A percentile compares a stretch with the other conserved stretches of the same genome.
Evolutionary conservation across 2,888 invertebrate species (phyloP).

Genomic region (Archips xylosteana): DNA sequence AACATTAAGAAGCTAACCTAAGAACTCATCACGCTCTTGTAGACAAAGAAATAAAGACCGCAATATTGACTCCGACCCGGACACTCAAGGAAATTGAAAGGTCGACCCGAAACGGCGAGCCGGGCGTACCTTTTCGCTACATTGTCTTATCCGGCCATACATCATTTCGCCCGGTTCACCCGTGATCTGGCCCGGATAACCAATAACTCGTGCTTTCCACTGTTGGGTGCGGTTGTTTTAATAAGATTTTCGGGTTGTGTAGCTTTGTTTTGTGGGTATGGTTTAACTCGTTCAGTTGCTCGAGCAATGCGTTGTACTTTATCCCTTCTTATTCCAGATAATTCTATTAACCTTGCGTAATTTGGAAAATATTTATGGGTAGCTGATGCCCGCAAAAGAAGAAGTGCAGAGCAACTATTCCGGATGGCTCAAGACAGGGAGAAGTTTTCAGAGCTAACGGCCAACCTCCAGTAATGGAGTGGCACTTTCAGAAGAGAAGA

Average conservation of each 20-base stretch:
- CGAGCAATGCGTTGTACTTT: not conserved
- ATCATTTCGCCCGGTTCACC: conserved; percentile 66
- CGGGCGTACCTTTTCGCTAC: conserved; percentile 67
- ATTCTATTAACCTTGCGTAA: not conserved
- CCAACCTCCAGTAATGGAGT: too few species aligned
- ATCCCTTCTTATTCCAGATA: not conserved
- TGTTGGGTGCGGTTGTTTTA: conserved; percentile 62
- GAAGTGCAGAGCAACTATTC: too few species aligned
- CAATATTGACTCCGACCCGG: conserved; percentile 53
- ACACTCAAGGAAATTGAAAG: conserved; percentile 81
- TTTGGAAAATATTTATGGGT: not conserved
- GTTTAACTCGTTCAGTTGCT: not conserved
- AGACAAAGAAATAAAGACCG: conserved; percentile 59
- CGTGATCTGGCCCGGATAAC: conserved; percentile 56
- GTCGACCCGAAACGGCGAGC: conserved; percentile 62
- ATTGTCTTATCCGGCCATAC: conserved; percentile 73
- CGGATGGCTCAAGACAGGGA: too few species aligned
- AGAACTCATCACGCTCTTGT: conserved; percentile 58
- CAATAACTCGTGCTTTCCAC: conserved; percentile 51
- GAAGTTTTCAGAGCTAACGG: too few species aligned
- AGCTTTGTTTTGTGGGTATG: not conserved
- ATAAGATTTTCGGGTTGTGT: conserved; percentile 54
- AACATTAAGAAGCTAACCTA: conserved; percentile 50
- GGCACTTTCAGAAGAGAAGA: too few species aligned
- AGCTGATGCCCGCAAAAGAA: too few species aligned